Conservation (phyloP, 2,888 invertebrate species). For the Agrotis ipsilon region DNA sequence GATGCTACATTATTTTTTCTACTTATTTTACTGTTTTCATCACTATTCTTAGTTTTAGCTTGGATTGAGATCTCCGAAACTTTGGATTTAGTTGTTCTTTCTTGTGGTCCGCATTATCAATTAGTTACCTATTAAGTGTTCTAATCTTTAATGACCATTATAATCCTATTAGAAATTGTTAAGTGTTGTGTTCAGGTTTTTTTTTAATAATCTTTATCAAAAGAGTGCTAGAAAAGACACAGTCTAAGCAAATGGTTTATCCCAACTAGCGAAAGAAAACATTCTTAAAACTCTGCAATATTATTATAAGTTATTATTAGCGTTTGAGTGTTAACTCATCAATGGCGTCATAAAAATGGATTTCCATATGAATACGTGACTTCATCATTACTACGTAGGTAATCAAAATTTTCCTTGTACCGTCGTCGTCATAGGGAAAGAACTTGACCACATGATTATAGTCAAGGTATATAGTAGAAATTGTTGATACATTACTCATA, state of each 20-base stretch:
- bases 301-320: constrained; percentile 26
- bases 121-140: no score
- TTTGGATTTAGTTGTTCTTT: neutral
- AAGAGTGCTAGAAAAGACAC: neutral
- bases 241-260: neutral
- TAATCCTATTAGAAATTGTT: no score
- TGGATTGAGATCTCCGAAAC: neutral
- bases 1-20: constrained; percentile 48
- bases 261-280: neutral
- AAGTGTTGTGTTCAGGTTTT: no score
- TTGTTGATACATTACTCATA: constrained; percentile 20
- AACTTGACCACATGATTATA: constrained; percentile 26
- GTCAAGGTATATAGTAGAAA: neutral
- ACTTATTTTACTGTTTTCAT: constrained; percentile 40
- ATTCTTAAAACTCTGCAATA: neutral
- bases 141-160: no score
- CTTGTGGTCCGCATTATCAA: neutral
- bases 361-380: constrained; percentile 40
- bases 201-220: no score
- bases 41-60: constrained; percentile 11
- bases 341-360: constrained; percentile 45
- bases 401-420: constrained; percentile 29
- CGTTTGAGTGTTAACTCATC: constrained; percentile 42
- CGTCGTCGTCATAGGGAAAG: constrained; percentile 33
- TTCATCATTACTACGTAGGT: constrained; percentile 37